Evolutionary conservation across 2,888 invertebrate genomes (phyloP).

Genomic region (Cryptocheilus praepositus): DNA sequence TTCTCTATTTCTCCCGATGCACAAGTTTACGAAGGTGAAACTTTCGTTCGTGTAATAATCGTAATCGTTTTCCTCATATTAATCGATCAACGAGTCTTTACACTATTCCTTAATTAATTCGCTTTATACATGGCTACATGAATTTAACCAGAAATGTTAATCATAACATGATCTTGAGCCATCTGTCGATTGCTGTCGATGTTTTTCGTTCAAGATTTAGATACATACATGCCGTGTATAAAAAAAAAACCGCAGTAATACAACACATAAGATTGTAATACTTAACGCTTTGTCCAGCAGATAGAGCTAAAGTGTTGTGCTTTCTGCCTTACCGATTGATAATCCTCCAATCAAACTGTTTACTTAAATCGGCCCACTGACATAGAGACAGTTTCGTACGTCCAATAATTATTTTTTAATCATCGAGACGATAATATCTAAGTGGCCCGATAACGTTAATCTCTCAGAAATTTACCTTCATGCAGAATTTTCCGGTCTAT

Average conservation of each 20-base stretch:
- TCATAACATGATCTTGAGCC: slow-evolving; percentile 69
- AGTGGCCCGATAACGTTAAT: no score
- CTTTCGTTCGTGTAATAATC: slow-evolving; percentile 40
- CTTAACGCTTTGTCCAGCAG: slow-evolving; percentile 45
- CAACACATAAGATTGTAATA: slow-evolving; percentile 46
- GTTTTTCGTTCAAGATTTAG: slow-evolving; percentile 62
- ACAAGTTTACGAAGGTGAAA: slow-evolving; percentile 52
- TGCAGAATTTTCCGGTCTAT: no score
- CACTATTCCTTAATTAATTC: slow-evolving; percentile 40
- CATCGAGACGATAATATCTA: no score
- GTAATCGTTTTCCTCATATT: slow-evolving; percentile 34
- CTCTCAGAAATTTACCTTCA: no score
- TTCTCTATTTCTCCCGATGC: slow-evolving; percentile 61
- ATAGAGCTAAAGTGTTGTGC: slow-evolving; percentile 37
- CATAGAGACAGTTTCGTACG: not conserved
- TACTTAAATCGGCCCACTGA: slow-evolving; percentile 16
- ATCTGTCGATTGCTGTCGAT: slow-evolving; percentile 63
- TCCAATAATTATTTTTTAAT: no score
- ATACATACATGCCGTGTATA: slow-evolving; percentile 39
- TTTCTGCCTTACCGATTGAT: slow-evolving; percentile 37
- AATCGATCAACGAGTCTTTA: slow-evolving; percentile 21
- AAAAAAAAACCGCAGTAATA: slow-evolving; percentile 39
- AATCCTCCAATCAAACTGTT: slow-evolving; percentile 38
- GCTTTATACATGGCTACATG: slow-evolving; percentile 39
- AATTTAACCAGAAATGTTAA: slow-evolving; percentile 57